Base-by-base conservation (phyloP, 1,140 invertebrate species). In the Monomorium pharaonis region DNA sequence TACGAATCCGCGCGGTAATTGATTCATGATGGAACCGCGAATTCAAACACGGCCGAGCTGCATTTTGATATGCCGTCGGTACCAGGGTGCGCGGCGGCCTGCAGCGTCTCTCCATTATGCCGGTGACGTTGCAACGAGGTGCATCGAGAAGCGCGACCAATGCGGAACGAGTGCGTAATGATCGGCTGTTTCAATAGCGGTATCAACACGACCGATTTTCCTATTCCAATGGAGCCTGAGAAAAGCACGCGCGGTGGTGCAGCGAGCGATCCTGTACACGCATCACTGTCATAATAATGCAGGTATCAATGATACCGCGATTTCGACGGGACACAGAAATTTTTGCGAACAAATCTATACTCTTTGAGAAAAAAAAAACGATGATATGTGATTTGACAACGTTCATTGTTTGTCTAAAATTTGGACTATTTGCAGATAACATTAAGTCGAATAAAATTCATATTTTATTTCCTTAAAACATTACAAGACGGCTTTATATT, bases 11-110 rank as follows among this genome's bases (percentile, higher is more conserved):
- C 87, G 90, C 86, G 91, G 90, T 93, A 94, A 94, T 94, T 94
- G 93, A 93, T 94, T 94, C 92, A 94, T 92, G 92, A 92, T 93
- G 90, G 91, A 90, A 93, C 92, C 92, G 88, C 92, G 92, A 92
- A 91, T 89, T 92, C 91, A 92, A 93, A 93, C 91, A 93, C 85
- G 88, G 81, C 87, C 86, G 90, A 89, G 80, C 92, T 93, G 92
- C 91, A 92, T 93, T 93, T 92, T 91, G 87, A 92, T 90, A 88
- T 90, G 87, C 78, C 85, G 84, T 88, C 78, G 86, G 87, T 89
- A 77, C 81, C 90, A 72, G 83, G 24, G 18, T 56, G 76, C 87
- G 27, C 88, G 75, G 76, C 84, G 88, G 74, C 81, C 86, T 70
- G 84, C 88, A 62, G 89, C 80, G 88, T 84, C 77, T 75, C 88